Percentiles rank a stretch among this genome's conserved stretches.
These are phyloP conservation scores for Cynocephalus volans DNA, from an alignment of 2,113 vertebrate species.

Conservation along the genomic window DNA sequence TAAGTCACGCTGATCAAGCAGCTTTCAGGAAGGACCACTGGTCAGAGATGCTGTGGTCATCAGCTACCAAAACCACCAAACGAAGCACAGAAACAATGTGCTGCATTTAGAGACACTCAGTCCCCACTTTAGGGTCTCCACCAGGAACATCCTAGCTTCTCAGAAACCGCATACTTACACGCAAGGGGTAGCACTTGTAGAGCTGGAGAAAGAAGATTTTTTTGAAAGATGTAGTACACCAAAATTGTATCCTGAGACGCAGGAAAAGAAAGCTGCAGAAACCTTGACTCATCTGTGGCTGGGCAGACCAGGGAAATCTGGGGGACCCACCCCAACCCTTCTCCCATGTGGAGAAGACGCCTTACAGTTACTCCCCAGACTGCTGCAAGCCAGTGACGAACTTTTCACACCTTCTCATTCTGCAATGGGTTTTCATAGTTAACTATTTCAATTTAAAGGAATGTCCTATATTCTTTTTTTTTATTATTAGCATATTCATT, in stretches of 20 bases:
- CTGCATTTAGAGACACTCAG: background rate
- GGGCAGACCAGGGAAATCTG: background rate
- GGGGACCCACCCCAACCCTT: background rate
- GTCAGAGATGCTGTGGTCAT: background rate
- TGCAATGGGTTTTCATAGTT: background rate
- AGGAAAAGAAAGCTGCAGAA: background rate
- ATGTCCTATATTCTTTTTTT: background rate
- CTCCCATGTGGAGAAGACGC: background rate
- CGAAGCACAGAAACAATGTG: background rate
- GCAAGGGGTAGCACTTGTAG: background rate
- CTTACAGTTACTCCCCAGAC: background rate
- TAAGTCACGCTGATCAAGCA: background rate
- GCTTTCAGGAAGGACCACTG: background rate
- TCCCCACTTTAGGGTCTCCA: accelerated
- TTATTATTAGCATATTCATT: too few species aligned
- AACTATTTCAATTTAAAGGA: background rate
- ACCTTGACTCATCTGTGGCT: background rate
- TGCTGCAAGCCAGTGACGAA: background rate
- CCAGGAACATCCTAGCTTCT: background rate
- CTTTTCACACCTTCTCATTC: background rate
- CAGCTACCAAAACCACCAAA: background rate
- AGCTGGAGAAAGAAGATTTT: background rate
- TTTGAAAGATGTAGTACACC: background rate
- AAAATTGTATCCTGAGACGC: background rate
- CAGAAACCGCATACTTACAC: background rate